Conservation (phyloP, 2,113 vertebrate species). For the Paramormyrops kingsleyae region DNA sequence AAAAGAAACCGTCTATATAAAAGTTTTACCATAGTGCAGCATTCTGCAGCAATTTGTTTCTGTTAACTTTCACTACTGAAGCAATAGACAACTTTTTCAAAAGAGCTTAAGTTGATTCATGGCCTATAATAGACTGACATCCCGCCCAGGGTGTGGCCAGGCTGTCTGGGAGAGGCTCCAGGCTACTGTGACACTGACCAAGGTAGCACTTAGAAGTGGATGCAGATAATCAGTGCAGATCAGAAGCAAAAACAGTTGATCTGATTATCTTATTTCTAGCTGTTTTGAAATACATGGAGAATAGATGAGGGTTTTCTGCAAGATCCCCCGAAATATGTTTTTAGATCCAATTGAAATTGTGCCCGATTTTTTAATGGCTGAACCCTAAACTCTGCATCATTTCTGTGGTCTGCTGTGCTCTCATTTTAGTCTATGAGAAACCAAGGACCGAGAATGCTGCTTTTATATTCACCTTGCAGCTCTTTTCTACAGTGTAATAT, state of each 20-base stretch:
- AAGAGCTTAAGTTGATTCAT: not conserved
- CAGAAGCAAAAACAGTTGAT: not conserved
- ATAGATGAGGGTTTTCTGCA: not conserved
- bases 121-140: not conserved
- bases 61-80: not conserved
- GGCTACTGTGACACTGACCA: not conserved
- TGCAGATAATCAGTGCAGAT: not conserved
- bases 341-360: not conserved
- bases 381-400: not conserved
- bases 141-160: not conserved
- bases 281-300: not conserved
- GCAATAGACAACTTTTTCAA: not conserved
- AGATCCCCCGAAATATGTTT: not conserved
- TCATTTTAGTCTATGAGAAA: not conserved
- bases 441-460: not conserved
- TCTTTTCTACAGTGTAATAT: not conserved
- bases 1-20: not conserved
- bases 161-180: not conserved
- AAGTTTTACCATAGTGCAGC: not conserved
- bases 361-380: not conserved
- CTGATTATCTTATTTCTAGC: not conserved
- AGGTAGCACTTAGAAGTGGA: not conserved
- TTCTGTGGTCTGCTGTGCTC: not conserved
- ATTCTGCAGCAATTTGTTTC: not conserved
- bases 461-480: not conserved